phyloP scores from a whole-genome alignment of 2,797 vertebrate species.

The Propithecus deckenii region DNA sequence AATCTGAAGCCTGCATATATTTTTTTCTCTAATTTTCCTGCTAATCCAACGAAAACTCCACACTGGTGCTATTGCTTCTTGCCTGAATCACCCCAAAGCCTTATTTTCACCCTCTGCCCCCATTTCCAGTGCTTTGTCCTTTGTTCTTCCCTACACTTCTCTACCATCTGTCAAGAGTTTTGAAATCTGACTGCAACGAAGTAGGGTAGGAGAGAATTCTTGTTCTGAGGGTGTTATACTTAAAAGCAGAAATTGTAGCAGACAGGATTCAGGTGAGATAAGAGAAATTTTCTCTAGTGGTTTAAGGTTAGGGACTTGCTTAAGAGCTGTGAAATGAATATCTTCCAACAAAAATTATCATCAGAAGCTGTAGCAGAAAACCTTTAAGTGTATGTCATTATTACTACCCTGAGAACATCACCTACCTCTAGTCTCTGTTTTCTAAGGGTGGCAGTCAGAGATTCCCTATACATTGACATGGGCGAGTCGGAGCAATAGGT shows the following conservation, averaged over 20 bases:
- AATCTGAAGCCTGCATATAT: background rate
- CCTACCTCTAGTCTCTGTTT: background rate
- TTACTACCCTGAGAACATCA: background rate
- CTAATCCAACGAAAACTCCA: background rate
- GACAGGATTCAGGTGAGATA: background rate
- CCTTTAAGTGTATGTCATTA: background rate
- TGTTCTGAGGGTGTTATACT: background rate
- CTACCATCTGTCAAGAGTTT: background rate
- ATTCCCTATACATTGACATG: background rate
- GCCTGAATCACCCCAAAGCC: background rate
- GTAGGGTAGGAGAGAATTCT: background rate
- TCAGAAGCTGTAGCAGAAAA: background rate
- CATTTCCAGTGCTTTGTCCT: background rate
- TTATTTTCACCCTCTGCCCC: background rate
- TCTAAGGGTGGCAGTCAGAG: background rate
- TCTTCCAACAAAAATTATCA: background rate
- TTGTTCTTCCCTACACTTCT: background rate
- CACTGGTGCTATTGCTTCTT: background rate
- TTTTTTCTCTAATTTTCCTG: background rate
- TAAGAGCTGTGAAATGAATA: background rate
- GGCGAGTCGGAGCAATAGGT: background rate
- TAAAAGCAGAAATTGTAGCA: background rate
- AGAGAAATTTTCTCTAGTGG: background rate
- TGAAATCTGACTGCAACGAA: background rate
- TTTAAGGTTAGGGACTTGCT: background rate